Percentiles rank a stretch among this genome's conserved stretches.
phyloP scores from a whole-genome alignment of 2,113 vertebrate genomes.

The Scomber scombrus region DNA sequence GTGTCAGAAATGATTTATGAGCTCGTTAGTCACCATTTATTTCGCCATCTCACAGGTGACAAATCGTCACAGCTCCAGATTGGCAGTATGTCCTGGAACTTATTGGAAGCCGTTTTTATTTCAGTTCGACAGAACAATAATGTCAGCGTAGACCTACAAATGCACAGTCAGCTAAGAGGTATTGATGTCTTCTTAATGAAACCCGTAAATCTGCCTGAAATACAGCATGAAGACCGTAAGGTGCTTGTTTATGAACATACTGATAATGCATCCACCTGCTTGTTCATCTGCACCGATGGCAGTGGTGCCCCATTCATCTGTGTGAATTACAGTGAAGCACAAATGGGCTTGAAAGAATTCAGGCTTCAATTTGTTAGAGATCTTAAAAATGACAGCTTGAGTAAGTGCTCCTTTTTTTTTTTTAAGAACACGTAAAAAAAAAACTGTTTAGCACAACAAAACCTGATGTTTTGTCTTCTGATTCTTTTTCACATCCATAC shows the following conservation, averaged over 20 bases:
- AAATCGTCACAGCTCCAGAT: neutral
- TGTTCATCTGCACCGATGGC: constrained; percentile 2
- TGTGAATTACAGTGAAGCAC: neutral
- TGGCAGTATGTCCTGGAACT: constrained; percentile 8
- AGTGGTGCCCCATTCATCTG: neutral
- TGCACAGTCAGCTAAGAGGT: constrained; percentile 26
- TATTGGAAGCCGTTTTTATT: neutral
- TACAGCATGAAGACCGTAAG: neutral
- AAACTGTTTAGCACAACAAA: too few relatives aligned
- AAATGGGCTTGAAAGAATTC: neutral
- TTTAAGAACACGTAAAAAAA: too few relatives aligned
- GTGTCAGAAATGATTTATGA: neutral
- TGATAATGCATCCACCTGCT: neutral
- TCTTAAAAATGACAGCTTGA: neutral
- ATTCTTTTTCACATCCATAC: too few relatives aligned
- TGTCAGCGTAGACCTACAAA: constrained; percentile 6
- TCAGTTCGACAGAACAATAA: constrained; percentile 16
- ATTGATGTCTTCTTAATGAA: constrained; percentile 45
- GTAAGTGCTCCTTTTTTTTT: neutral
- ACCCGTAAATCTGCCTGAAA: constrained; percentile 7
- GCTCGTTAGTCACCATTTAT: neutral
- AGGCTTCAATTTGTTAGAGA: neutral
- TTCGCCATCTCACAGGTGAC: neutral
- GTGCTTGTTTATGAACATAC: neutral
- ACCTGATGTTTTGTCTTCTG: too few relatives aligned